Base-by-base conservation (phyloP, 2,888 invertebrate genomes). In the Tipula vernalis region DNA sequence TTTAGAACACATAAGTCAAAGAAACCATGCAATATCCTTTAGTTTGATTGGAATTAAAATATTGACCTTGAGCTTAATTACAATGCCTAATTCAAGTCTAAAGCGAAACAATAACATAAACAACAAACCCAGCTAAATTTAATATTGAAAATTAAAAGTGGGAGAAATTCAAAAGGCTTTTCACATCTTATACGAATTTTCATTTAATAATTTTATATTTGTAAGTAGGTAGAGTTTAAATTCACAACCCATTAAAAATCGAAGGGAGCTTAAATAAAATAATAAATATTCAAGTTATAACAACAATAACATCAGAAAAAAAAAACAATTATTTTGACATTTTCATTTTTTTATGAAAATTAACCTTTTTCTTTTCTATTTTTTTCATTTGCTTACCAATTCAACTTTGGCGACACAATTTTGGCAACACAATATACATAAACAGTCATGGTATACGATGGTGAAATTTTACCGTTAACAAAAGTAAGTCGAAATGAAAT, bases 401-500 rank as follows among this genome's bases (percentile, higher is more conserved):
- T 51, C 6, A 6, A 6, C 39, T 39, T 39, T 51, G 51, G 51
- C 28, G 71, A 10, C 18, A 10, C 18, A 71, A 28, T 71, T 71
- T 94, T 39, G 39, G 39, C 5, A 39, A 12, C 12, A 44, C 44
- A 44, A 44, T 44, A 44, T 44, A 10, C 44, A 44, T 39, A 28
- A 28, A 28, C 94, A 97, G 97, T 96, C 89, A 94, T 94, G 88
- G 95, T 95, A 88, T 96, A 96, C 92, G 96, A 97, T 89, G 97
- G 97, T 28, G 96, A 97, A 90, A 95, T 96, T 88, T 93, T 98
- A 90, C 96, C 96, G 90, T 92, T 98, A 90, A 96, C 96, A 90
- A 95, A 96, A 92, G 96, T 97, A 92, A 96, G 96, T 90, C 94
- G 98, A 90, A 95, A 95, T 87, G 97, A 98, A 89, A 92, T 92